These are phyloP conservation scores for Tiaroga cobitis DNA, from an alignment of 2,797 vertebrate species.

Conservation along the genomic window DNA sequence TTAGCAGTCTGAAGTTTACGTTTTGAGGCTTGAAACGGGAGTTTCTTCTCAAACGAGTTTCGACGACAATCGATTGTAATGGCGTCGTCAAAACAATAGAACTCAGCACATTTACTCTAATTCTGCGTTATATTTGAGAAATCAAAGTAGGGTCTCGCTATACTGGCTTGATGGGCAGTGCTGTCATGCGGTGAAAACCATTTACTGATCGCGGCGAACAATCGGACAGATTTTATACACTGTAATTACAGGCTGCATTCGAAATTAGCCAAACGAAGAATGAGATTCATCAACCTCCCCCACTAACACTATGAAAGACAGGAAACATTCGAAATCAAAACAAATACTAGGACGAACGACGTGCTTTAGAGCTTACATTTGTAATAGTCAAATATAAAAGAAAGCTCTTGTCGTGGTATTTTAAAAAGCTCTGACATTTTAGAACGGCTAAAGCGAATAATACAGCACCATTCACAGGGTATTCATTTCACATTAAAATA, in stretches of 20 bases:
- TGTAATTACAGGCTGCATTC: conserved; percentile 74
- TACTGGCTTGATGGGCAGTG: conserved; percentile 73
- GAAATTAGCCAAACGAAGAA: conserved; percentile 59
- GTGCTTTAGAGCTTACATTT: conserved; percentile 18
- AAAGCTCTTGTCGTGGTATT: conserved; percentile 10
- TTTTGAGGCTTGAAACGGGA: not conserved
- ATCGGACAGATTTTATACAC: conserved; percentile 72
- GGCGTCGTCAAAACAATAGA: not conserved
- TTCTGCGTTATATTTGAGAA: conserved; percentile 59
- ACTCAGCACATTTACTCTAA: conserved; percentile 61
- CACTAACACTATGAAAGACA: conserved; percentile 6
- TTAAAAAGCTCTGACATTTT: conserved; percentile 50
- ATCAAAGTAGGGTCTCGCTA: conserved; percentile 63
- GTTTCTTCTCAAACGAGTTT: conserved; percentile 65
- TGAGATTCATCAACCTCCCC: conserved; percentile 64
- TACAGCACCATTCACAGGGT: not conserved
- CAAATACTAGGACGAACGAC: conserved; percentile 29
- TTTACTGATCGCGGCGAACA: conserved; percentile 76
- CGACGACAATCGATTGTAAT: not conserved
- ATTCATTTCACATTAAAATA: conserved; percentile 8
- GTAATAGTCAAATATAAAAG: conserved; percentile 20
- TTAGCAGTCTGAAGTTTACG: not conserved
- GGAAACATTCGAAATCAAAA: conserved; percentile 21
- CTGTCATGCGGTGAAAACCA: conserved; percentile 73
- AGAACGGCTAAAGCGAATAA: conserved; percentile 14